phyloP scores from a whole-genome alignment of 2,797 vertebrate genomes.

The Carcharodon carcharias region DNA sequence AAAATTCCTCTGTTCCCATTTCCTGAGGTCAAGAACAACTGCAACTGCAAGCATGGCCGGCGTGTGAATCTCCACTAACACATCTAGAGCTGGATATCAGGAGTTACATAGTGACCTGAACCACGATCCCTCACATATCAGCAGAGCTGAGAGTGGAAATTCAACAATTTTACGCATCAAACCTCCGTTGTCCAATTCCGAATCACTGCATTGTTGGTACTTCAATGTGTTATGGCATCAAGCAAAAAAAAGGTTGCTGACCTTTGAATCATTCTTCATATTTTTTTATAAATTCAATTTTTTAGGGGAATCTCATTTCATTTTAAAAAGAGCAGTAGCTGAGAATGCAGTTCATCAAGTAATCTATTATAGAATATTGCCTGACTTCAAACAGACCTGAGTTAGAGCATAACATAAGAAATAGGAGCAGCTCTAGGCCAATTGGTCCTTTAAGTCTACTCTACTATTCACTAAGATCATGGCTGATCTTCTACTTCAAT shows the following conservation, averaged over 20 bases:
- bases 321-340: background rate
- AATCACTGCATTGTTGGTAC: background rate
- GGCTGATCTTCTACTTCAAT: too few species aligned
- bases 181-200: background rate
- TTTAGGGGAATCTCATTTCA: background rate
- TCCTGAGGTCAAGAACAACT: background rate
- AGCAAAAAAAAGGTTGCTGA: background rate
- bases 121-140: background rate
- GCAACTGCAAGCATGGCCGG: background rate
- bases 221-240: background rate
- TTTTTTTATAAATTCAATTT: background rate
- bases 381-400: background rate
- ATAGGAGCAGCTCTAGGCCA: too few species aligned
- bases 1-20: background rate
- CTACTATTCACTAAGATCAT: too few species aligned
- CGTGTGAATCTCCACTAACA: background rate
- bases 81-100: background rate
- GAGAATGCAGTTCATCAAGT: background rate
- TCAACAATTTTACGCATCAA: background rate
- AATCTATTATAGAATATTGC: background rate
- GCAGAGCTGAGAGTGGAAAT: background rate
- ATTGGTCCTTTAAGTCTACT: too few species aligned
- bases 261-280: background rate
- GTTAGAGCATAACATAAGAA: too few species aligned
- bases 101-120: background rate